A percentile compares a stretch with the other conserved stretches of the same genome.
These are phyloP conservation scores for Macrosoma leucophasiata DNA, from an alignment of 2,888 invertebrate species.

Conservation along the genomic window DNA sequence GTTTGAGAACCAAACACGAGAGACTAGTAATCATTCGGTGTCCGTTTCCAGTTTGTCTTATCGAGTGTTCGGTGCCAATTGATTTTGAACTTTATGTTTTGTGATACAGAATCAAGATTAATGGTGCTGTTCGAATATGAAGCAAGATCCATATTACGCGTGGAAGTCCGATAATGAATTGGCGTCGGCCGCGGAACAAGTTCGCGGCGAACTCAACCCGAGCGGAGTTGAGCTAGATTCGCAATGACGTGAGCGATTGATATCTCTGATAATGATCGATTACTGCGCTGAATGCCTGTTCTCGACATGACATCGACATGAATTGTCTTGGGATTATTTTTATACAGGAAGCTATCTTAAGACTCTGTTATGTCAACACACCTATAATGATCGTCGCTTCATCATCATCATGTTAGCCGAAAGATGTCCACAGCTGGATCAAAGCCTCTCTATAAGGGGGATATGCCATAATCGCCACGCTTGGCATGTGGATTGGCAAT, in stretches of 20 bases:
- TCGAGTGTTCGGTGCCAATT: conserved; percentile 30
- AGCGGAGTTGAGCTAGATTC: conserved; percentile 35
- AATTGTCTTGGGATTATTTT: no score
- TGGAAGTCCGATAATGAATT: conserved; percentile 69
- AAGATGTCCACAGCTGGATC: no score
- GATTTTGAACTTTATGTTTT: conserved; percentile 32
- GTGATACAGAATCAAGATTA: conserved; percentile 26
- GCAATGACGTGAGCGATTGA: conserved; percentile 30
- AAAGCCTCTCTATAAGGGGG: no score
- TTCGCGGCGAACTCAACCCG: conserved; percentile 52
- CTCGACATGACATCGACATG: conserved; percentile 1
- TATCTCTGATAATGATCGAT: conserved; percentile 23
- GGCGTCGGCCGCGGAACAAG: conserved; percentile 59
- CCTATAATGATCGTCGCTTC: no score
- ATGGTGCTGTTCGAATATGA: conserved; percentile 18
- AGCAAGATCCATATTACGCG: conserved; percentile 56
- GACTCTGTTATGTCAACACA: no score
- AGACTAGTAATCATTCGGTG: conserved; percentile 71
- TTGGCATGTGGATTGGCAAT: no score
- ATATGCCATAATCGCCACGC: no score
- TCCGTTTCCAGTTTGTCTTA: conserved; percentile 63
- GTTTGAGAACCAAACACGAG: conserved; percentile 50
- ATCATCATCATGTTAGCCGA: no score
- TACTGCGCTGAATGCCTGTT: no score
- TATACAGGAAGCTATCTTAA: no score